Evolutionary conservation across 2,113 vertebrate genomes (phyloP).

Genomic region (Arizona elegans): DNA sequence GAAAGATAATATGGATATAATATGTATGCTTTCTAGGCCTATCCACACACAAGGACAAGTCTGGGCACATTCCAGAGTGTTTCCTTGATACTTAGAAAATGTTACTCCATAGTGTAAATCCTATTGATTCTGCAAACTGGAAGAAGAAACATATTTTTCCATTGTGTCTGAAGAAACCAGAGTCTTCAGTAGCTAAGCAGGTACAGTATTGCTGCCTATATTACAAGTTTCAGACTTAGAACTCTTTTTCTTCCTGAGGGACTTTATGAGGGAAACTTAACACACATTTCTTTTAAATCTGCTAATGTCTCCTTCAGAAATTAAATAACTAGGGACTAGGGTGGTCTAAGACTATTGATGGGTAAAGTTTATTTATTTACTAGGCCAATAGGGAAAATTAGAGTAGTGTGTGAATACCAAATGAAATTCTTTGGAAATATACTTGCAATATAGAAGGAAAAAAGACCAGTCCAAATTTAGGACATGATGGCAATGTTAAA

Average conservation of each 20-base stretch:
- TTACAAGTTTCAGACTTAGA: neutral
- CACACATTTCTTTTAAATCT: conserved; percentile 25
- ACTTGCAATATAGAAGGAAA: conserved; percentile 24
- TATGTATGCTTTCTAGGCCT: neutral
- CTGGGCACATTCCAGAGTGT: neutral
- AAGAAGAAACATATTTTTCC: neutral
- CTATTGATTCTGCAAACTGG: neutral
- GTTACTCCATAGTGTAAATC: neutral
- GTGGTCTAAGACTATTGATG: too few species aligned
- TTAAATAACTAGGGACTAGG: conserved; percentile 51
- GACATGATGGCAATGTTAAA: conserved; percentile 46
- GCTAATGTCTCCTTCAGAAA: conserved; percentile 63
- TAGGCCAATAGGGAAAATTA: too few species aligned
- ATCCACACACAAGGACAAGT: neutral
- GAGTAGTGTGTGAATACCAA: conserved; percentile 50
- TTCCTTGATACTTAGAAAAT: neutral
- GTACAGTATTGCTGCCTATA: neutral
- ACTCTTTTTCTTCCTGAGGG: neutral
- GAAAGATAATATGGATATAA: neutral
- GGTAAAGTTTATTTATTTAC: too few species aligned
- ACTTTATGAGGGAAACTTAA: neutral
- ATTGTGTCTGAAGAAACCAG: neutral
- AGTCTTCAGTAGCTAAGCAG: neutral
- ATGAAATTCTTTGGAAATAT: conserved; percentile 60
- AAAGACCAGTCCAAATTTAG: conserved; percentile 20